Evolutionary conservation across 2,888 invertebrate genomes (phyloP), one percentile per base, ranked within the genome.

Genomic region (Dysmachus trigonus): DNA sequence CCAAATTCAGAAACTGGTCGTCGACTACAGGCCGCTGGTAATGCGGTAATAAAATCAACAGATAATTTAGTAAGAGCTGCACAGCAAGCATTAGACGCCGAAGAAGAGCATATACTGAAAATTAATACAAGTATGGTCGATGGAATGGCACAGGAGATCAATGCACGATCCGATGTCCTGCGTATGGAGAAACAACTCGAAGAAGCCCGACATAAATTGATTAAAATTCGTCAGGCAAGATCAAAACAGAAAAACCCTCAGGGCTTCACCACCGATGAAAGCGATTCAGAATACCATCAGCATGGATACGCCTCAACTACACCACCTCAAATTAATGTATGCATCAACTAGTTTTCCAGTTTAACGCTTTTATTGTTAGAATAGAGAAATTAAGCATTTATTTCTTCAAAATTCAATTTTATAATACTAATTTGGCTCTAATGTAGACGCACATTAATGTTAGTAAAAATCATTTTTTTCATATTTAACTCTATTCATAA

Each of bases 61-160:
- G 99, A 99, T 92, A 98, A 98, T 93, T 93, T 99, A 89, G 99
- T 99, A 27, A 94, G 96, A 33, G 98, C 99, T 0, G 99, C 99
- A 0, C 96, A 98, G 88, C 96, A 97, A 90, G 98, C 98, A 33
- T 96, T 98, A 87, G 96, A 96, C 88, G 95, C 96, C 81, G 97
- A 98, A 90, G 98, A 98, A 90, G 99, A 98, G 90, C 94, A 98
- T 73, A 97, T 96, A 79, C 93, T 99, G 7, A 96, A 98, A 88
- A 95, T 99, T 87, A 98, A 98, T 92, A 94, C 96, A 35, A 94
- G 97, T 82, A 98, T 98, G 97, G 99, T 99, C 27, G 98, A 98
- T 76, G 98, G 98, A 30, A 98, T 99, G 91, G 98, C 98, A 7
- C 98, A 99, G 93, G 98, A 98, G 93, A 97, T 98, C 88, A 96